Evolutionary conservation across 2,888 invertebrate genomes (phyloP), one percentile per base, ranked within the genome.

Genomic region (Callimorpha dominula): DNA sequence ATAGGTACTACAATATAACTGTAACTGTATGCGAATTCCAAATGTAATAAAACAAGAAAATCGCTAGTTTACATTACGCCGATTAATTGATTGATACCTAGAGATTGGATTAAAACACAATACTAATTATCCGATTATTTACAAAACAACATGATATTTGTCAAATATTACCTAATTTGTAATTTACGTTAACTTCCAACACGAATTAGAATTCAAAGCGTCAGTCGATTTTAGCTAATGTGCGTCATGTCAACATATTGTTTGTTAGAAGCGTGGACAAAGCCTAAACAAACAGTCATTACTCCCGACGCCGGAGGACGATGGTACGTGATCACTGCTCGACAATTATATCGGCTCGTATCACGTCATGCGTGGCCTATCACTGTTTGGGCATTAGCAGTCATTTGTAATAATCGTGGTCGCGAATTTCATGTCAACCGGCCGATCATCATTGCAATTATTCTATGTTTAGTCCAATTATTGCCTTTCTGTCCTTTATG

Each of bases 201-300:
- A 83, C 80, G 80, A 71, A 74, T 83, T 84, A 79, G 78, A 82
- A 88, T 88, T 87, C 87, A 86, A 84, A 84, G 84, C 85, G 80
- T 82, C 82, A 85, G 89, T 89, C 86, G 88, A 90, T 90, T 90
- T 88, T 84, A 88, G 89, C 90, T 91, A 92, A 92, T 91, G 92
- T 88, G 86, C 82, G 78, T 77, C 86, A 83, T 87, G 91, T 92
- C 91, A 92, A 93, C 92, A 92, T 83, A 85, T 82, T 86, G 87
- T 84, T 82, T 86, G 85, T 85, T 77, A 81, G 83, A 77, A 80
- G 78, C 78, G 74, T 89, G 89, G 87, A 89, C 89, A 82, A 86
- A 77, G 92, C 93, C 94, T 94, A 94, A 93, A 89, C 91, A 92
- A 94, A 94, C 93, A 93, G 80, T 87, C 91, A 93, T 94, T 94